Evolutionary conservation across 2,797 vertebrate genomes (phyloP).

Genomic region (Bryconaethiops microstoma): DNA sequence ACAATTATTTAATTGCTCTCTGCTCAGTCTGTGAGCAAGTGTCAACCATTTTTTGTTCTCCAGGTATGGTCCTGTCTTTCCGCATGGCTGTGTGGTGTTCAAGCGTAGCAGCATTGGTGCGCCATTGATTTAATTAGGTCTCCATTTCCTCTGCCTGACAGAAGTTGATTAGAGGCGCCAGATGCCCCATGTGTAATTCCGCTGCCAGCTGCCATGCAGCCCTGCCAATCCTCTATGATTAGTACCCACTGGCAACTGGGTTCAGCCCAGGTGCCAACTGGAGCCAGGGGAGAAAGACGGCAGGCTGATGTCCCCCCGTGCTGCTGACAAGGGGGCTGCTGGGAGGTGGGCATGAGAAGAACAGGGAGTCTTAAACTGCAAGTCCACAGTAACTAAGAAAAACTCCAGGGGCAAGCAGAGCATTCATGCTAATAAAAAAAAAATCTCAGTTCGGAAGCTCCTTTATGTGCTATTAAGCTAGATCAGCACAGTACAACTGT

Average conservation of each 20-base stretch:
- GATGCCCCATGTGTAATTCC: conserved; percentile 83
- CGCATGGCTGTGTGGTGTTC: conserved; percentile 58
- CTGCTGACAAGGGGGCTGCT: conserved; percentile 21
- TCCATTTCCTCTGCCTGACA: conserved; percentile 82
- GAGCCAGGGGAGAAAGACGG: conserved; percentile 74
- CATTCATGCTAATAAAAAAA: background rate
- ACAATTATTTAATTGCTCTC: conserved; percentile 5
- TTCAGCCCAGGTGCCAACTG: conserved; percentile 80
- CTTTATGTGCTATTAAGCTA: background rate
- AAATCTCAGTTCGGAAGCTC: background rate
- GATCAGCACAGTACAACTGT: background rate
- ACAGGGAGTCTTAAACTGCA: conserved; percentile 13
- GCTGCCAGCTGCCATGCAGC: conserved; percentile 80
- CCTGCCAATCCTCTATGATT: conserved; percentile 85
- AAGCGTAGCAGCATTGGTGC: conserved; percentile 76
- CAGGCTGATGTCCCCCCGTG: conserved; percentile 61
- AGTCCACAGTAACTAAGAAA: conserved; percentile 25
- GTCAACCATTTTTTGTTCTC: conserved; percentile 17
- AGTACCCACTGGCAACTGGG: conserved; percentile 86
- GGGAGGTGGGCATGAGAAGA: conserved; percentile 33
- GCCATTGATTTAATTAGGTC: conserved; percentile 86
- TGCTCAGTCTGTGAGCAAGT: background rate
- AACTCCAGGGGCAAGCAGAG: background rate
- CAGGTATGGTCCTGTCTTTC: conserved; percentile 47
- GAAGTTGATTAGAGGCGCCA: conserved; percentile 85